A percentile compares a stretch with the other conserved stretches of the same genome.
Conservation (phyloP, 2,797 vertebrate species). For the Sebastiscus tertius region DNA sequence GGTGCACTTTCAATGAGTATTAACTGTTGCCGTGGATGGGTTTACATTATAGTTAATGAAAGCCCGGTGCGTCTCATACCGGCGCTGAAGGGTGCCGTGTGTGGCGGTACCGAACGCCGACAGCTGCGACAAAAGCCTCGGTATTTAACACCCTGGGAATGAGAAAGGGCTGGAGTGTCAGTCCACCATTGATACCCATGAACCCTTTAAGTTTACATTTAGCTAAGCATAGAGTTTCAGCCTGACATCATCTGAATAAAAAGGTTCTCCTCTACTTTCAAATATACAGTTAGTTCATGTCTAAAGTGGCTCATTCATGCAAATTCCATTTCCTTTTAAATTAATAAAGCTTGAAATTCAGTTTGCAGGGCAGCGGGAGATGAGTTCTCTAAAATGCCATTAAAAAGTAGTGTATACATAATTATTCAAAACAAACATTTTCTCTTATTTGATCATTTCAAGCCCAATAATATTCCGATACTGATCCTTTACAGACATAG, state of each 20-base stretch:
- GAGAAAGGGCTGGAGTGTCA: no score
- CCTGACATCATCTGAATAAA: neutral
- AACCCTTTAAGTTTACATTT: neutral
- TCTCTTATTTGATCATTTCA: neutral
- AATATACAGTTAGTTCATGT: neutral
- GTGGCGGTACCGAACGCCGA: no score
- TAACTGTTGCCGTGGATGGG: no score
- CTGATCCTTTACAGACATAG: neutral
- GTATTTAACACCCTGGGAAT: no score
- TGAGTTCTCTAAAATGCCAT: neutral
- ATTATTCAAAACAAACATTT: neutral
- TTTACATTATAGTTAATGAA: no score
- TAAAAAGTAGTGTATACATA: neutral
- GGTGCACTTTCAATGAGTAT: no score
- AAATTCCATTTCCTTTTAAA: neutral
- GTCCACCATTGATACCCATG: no score
- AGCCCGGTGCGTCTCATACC: rapidly evolving
- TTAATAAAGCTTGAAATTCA: neutral
- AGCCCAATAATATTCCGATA: neutral
- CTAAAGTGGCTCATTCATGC: neutral
- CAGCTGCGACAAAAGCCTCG: no score
- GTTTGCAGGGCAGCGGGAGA: neutral
- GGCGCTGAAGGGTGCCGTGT: no score
- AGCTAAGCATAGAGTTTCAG: neutral
- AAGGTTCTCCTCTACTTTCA: neutral